phyloP scores from a whole-genome alignment of 2,888 invertebrate species.

The Agonopterix subpropinquella region DNA sequence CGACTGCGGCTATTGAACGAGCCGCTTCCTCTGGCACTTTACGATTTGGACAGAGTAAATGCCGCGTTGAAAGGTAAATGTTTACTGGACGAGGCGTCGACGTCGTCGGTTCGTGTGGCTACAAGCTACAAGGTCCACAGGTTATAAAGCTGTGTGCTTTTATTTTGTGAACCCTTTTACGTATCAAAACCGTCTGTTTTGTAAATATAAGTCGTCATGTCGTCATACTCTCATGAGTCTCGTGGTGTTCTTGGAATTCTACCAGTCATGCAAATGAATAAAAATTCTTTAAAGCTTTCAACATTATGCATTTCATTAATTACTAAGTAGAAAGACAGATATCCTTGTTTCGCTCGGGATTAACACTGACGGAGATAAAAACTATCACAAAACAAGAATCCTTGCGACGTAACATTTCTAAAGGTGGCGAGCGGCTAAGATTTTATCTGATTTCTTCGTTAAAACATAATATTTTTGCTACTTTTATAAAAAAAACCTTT shows the following conservation, averaged over 20 bases:
- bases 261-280: neutral
- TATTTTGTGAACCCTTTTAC: conserved; percentile 9
- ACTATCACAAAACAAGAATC: too few relatives aligned
- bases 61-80: conserved; percentile 72
- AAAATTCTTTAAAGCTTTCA: neutral
- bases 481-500: too few relatives aligned
- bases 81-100: conserved; percentile 53
- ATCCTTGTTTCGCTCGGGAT: too few relatives aligned
- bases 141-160: conserved; percentile 42
- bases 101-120: conserved; percentile 22
- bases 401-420: neutral
- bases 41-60: conserved; percentile 71
- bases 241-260: too few relatives aligned
- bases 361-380: too few relatives aligned
- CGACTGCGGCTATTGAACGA: conserved; percentile 64
- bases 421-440: too few relatives aligned
- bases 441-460: too few relatives aligned
- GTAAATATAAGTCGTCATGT: too few relatives aligned
- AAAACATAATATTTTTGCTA: too few relatives aligned
- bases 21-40: conserved; percentile 67
- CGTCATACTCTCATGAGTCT: too few relatives aligned
- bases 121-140: conserved; percentile 25
- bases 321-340: too few relatives aligned
- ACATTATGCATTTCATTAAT: neutral
- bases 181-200: too few relatives aligned